Evolutionary conservation across 2,888 invertebrate genomes (phyloP), one percentile per base, ranked within the genome.

Genomic region (Aphodius sticticus): DNA sequence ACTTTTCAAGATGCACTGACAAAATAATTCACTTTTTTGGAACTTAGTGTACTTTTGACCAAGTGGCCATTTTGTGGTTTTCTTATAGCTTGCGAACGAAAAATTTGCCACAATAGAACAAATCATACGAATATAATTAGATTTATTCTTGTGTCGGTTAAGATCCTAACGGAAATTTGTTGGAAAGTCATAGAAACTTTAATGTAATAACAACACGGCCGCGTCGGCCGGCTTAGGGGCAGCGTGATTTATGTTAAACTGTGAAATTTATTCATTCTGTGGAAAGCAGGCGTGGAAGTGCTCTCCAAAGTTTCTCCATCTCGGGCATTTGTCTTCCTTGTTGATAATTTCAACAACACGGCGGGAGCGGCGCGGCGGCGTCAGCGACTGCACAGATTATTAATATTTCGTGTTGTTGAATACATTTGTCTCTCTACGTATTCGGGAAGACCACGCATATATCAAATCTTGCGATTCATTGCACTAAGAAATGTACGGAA

Each of bases 351-450:
- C 76, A 79, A 76, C 79, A 53, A 53, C 53, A 53, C 53, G 53
- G 53, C 53, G 53, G 26, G 26, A 26, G 26, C 26, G 26, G 26
- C 26, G 26, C 26, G 1, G 26, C 3, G 26, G 26, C 53, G 53
- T 70, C 15, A n/a, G 16, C 76, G 35, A 36, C 78, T 74, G 74
- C 71, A 76, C 71, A 70, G 53, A 79, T 79, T 79, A 79, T 76
- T 79, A 79, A 79, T 79, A 79, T 76, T 71, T 79, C 36, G 76
- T 35, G 36, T 53, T 79, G 71, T 53, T 71, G 70, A 53, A 71
- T 76, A 71, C 79, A 79, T 79, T 79, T 79, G 71, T 79, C 71
- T 76, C 79, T 79, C 76, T 79, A 69, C 70, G 71, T 76, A 53
- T 76, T 70, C 16, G 35, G 76, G 69, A n/a, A 72, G 15, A 14